phyloP scores from a whole-genome alignment of 2,113 vertebrate species.

The Microcebus lehilahytsara region DNA sequence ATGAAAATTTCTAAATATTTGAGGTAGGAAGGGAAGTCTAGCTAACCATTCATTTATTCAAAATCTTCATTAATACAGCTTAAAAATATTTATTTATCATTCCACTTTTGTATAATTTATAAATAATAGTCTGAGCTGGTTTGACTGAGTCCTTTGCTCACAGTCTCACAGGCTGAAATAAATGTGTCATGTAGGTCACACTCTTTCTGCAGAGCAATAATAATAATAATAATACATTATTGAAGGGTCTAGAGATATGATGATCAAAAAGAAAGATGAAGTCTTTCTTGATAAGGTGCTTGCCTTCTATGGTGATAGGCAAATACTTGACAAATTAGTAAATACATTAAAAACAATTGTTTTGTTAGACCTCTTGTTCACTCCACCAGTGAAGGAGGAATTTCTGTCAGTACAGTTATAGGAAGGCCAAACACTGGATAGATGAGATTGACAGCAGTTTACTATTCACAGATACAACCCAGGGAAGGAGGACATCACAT shows the following conservation, averaged over 20 bases:
- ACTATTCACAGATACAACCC: background rate
- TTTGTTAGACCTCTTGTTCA: background rate
- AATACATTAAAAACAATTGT: background rate
- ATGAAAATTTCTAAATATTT: background rate
- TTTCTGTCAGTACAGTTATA: background rate
- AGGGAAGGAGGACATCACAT: background rate
- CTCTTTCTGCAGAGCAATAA: too few species aligned
- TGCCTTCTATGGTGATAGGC: background rate
- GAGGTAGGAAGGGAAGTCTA: background rate
- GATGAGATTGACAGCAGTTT: background rate
- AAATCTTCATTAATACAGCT: background rate
- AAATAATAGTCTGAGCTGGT: too few species aligned
- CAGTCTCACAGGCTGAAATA: too few species aligned
- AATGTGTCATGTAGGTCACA: too few species aligned
- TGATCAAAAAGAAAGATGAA: background rate
- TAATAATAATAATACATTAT: background rate
- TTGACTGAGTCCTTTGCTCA: too few species aligned
- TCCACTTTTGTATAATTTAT: too few species aligned
- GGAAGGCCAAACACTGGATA: background rate
- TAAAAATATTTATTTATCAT: too few species aligned
- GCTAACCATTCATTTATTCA: background rate
- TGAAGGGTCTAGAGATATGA: background rate
- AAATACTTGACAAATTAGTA: background rate
- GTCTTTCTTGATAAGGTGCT: background rate
- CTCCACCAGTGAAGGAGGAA: rapidly evolving